Conservation (phyloP, 2,113 vertebrate genomes). For the Cepphus grylle region DNA sequence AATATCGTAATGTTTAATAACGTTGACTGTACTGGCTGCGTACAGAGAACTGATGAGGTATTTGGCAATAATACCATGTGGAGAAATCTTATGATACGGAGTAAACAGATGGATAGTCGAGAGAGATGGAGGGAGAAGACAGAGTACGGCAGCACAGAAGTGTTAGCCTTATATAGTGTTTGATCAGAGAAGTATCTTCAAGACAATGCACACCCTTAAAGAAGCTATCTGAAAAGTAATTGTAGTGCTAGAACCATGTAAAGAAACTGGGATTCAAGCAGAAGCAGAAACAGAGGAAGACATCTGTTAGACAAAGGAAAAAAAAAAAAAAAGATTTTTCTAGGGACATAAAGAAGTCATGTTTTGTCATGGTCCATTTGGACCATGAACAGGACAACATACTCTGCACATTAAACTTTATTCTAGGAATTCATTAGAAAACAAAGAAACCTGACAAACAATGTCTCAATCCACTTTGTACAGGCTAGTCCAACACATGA, state of each 20-base stretch:
- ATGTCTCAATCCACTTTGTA: background rate
- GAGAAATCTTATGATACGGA: background rate
- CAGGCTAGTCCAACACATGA: background rate
- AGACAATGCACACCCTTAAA: background rate
- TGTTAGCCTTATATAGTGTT: background rate
- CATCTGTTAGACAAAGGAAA: background rate
- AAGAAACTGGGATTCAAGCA: background rate
- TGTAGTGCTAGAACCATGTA: background rate
- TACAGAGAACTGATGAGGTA: background rate
- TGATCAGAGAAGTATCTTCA: background rate
- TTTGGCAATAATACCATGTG: background rate
- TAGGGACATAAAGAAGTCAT: background rate
- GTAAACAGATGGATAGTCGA: background rate
- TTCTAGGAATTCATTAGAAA: background rate
- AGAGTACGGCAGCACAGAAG: background rate
- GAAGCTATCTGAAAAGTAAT: background rate
- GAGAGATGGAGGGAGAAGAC: background rate
- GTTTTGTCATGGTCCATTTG: background rate
- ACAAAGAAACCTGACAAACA: background rate
- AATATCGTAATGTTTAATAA: background rate
- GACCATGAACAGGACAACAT: background rate
- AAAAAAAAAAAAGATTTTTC: background rate
- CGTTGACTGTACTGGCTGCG: rapidly evolving
- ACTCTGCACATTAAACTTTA: background rate
- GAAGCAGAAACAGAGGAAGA: background rate